These are phyloP conservation scores for Ceratosolen solmsi DNA, from an alignment of 1,140 invertebrate species.

Conservation along the genomic window DNA sequence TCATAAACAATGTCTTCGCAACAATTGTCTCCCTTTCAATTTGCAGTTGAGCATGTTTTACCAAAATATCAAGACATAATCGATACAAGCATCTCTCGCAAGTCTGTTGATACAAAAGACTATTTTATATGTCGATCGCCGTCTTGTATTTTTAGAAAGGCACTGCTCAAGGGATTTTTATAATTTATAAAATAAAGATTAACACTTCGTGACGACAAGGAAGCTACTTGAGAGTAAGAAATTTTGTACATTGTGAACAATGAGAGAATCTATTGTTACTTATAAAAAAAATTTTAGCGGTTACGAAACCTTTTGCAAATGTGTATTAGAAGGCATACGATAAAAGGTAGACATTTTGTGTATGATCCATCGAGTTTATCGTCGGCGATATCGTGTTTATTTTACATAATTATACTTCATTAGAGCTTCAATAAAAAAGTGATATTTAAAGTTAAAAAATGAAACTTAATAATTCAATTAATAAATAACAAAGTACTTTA, in stretches of 20 bases:
- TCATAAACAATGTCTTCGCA: constrained; percentile 4
- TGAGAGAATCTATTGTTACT: constrained; percentile 32
- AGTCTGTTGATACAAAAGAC: constrained; percentile 54
- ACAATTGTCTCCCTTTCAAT: constrained; percentile 23
- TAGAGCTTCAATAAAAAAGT: too few species aligned
- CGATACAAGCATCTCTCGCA: constrained; percentile 21
- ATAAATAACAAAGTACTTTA: constrained; percentile 30
- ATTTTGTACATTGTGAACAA: constrained; percentile 30
- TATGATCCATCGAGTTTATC: too few species aligned
- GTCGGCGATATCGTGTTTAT: too few species aligned
- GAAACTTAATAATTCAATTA: background rate
- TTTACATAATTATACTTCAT: too few species aligned
- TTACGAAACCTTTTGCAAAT: too few species aligned
- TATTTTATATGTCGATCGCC: constrained; percentile 65
- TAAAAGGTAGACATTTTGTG: too few species aligned
- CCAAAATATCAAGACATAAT: constrained; percentile 20
- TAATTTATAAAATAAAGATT: constrained; percentile 23
- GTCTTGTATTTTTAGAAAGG: constrained; percentile 69
- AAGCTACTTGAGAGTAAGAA: constrained; percentile 33
- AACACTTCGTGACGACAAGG: constrained; percentile 17
- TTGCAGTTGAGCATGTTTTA: constrained; percentile 8
- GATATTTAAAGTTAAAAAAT: too few species aligned
- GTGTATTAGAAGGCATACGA: too few species aligned
- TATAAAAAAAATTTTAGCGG: background rate
- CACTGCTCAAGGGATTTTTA: constrained; percentile 65